Percentiles rank a stretch among this genome's conserved stretches.
These are phyloP conservation scores for Alviniconcha strummeri DNA, from an alignment of 2,888 invertebrate species.

Conservation along the genomic window DNA sequence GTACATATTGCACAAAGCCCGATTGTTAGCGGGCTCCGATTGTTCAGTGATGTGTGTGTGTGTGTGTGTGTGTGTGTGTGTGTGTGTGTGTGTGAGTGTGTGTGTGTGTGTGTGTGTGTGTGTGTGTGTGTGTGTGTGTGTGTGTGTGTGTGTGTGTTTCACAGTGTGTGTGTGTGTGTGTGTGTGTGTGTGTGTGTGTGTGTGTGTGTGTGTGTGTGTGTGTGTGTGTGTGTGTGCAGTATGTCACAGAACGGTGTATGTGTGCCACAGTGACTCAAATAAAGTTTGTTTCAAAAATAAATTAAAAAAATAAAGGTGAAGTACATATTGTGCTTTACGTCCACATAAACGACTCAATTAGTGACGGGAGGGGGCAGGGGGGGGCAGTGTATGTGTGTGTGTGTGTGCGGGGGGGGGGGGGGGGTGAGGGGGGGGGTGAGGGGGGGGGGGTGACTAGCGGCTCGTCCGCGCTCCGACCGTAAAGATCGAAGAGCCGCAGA, in stretches of 20 bases:
- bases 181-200: constrained; percentile 3
- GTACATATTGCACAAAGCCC: no score
- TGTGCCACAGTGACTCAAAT: background rate
- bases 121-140: background rate
- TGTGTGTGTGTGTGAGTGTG: background rate
- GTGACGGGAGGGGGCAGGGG: no score
- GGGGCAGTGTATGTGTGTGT: no score
- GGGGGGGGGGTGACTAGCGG: no score
- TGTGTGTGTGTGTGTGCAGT: background rate
- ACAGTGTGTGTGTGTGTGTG: background rate
- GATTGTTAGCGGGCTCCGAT: no score
- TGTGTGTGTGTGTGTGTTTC: no score
- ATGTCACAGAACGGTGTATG: background rate
- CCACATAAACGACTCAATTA: background rate
- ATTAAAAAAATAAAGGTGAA: background rate
- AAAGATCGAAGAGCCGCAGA: no score
- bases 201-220: background rate
- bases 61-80: background rate
- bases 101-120: background rate
- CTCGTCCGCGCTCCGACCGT: no score
- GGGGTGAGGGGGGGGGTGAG: no score
- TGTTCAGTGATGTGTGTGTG: background rate
- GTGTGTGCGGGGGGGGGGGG: no score
- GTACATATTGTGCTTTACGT: background rate
- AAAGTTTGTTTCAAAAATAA: background rate